Evolutionary conservation across 2,113 vertebrate species (phyloP).

Genomic region (Illadopsis cleaveri): DNA sequence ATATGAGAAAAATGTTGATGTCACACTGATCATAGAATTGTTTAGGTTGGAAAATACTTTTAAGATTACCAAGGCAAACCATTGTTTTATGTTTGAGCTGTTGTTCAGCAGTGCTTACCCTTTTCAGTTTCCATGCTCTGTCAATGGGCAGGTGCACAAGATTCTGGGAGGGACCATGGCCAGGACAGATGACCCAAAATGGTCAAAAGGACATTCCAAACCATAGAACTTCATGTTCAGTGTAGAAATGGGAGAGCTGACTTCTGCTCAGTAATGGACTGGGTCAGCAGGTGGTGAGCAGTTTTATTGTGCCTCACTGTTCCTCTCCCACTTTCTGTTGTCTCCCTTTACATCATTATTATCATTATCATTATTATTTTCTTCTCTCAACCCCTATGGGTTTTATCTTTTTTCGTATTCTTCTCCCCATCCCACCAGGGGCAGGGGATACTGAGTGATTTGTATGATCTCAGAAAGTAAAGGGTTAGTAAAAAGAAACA

Average conservation of each 20-base stretch:
- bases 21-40: background rate
- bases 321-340: background rate
- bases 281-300: rapidly evolving
- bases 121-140: background rate
- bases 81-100: background rate
- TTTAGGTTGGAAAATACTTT: background rate
- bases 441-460: background rate
- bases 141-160: background rate
- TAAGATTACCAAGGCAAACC: rapidly evolving
- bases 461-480: background rate
- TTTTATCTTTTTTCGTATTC: background rate
- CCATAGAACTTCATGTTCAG: background rate
- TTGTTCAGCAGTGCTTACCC: background rate
- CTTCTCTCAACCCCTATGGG: background rate
- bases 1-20: background rate
- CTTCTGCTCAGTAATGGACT: background rate
- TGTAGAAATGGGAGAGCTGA: background rate
- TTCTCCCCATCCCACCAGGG: background rate
- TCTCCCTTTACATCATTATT: background rate
- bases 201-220: background rate
- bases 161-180: background rate
- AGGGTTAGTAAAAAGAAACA: background rate
- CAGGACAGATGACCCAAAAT: background rate
- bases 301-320: background rate
- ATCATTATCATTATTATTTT: background rate